Percentiles rank a stretch among this genome's conserved stretches.
These are phyloP conservation scores for Saguinus midas DNA, from an alignment of 2,113 vertebrate genomes.

Conservation along the genomic window DNA sequence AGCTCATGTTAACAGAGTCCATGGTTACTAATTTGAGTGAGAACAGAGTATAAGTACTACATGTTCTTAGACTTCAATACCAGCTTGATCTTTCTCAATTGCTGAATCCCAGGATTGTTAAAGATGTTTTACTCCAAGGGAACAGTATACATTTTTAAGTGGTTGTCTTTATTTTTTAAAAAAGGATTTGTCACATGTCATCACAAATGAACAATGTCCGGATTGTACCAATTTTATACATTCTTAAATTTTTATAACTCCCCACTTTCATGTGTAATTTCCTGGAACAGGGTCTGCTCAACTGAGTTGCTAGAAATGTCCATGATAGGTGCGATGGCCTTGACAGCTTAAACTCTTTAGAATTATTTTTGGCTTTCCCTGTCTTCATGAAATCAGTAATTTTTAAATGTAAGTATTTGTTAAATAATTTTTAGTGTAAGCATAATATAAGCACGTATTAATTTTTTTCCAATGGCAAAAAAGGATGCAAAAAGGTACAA, in stretches of 20 bases:
- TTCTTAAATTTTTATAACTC: slow-evolving; percentile 1
- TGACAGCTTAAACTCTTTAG: background rate
- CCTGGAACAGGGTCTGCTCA: background rate
- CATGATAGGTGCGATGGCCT: background rate
- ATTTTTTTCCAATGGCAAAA: background rate
- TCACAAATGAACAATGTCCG: background rate
- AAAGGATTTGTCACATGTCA: background rate
- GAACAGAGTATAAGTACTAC: slow-evolving; percentile 41
- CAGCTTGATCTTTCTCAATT: slow-evolving; percentile 42
- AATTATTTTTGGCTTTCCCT: background rate
- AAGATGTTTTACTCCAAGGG: background rate
- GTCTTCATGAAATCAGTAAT: background rate
- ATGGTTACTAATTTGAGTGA: slow-evolving; percentile 32
- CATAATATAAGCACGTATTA: background rate
- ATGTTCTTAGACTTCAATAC: slow-evolving; percentile 22
- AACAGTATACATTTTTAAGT: background rate
- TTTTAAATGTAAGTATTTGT: background rate
- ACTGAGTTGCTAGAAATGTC: background rate
- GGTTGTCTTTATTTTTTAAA: background rate
- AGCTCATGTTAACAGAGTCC: slow-evolving; percentile 8
- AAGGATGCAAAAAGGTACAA: background rate
- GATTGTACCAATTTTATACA: background rate
- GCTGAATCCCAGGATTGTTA: background rate
- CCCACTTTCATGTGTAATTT: background rate
- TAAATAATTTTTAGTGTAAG: background rate